phyloP scores from a whole-genome alignment of 2,797 vertebrate genomes.

The Tangara arthus region DNA sequence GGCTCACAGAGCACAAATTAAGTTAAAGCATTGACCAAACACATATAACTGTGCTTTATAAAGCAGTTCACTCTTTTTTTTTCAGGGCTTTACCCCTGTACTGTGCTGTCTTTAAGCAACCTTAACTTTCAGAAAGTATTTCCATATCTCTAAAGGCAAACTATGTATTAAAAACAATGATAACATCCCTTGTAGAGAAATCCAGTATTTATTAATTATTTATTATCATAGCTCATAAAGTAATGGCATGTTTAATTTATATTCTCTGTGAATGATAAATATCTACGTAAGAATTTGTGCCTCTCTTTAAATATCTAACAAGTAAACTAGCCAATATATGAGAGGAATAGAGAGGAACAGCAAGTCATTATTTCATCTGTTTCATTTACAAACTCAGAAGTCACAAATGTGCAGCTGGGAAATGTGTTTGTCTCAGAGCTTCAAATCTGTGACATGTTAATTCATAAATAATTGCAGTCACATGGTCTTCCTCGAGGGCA shows the following conservation, averaged over 20 bases:
- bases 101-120: neutral
- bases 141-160: constrained; percentile 17
- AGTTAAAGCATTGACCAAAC: constrained; percentile 43
- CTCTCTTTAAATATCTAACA: constrained; percentile 23
- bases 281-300: neutral
- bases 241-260: constrained; percentile 50
- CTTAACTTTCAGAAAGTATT: constrained; percentile 27
- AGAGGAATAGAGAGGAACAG: neutral
- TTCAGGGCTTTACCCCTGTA: neutral
- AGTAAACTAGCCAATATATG: neutral
- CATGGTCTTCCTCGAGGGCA: neutral
- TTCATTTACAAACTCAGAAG: constrained; percentile 59
- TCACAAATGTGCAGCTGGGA: constrained; percentile 46
- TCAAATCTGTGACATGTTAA: constrained; percentile 39
- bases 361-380: constrained; percentile 33
- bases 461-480: constrained; percentile 46
- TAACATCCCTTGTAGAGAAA: constrained; percentile 27
- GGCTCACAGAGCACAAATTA: constrained; percentile 56
- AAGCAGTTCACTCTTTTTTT: neutral
- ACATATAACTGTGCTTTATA: constrained; percentile 31
- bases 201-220: neutral
- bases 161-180: neutral
- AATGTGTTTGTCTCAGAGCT: constrained; percentile 56
- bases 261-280: constrained; percentile 41
- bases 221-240: constrained; percentile 42